These are phyloP conservation scores for Neosalanx taihuensis DNA, from an alignment of 2,797 vertebrate genomes.

Conservation along the genomic window DNA sequence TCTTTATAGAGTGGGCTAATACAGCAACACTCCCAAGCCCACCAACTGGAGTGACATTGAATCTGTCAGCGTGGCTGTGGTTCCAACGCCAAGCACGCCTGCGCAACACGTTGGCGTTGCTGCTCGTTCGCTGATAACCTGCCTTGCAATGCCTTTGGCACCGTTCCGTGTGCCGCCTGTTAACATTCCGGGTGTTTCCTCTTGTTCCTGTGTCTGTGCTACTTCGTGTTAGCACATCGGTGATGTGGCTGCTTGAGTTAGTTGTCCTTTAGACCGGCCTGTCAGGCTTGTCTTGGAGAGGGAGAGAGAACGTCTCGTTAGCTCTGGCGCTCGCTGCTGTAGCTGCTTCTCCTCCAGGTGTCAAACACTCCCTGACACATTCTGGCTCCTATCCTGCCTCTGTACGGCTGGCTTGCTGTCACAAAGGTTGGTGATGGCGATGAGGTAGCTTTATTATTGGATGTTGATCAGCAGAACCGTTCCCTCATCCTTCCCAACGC, in stretches of 20 bases:
- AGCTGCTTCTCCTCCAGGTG: conserved; percentile 45
- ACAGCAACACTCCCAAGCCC: conserved; percentile 35
- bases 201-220: conserved; percentile 29
- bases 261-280: conserved; percentile 41
- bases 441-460: background rate
- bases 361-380: conserved; percentile 14
- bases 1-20: conserved; percentile 54
- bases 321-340: conserved; percentile 41
- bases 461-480: background rate
- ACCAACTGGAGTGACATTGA: conserved; percentile 55
- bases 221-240: conserved; percentile 40
- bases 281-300: conserved; percentile 28
- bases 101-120: conserved; percentile 13
- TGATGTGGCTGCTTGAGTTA: conserved; percentile 45
- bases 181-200: conserved; percentile 41
- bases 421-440: background rate
- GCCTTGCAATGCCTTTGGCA: conserved; percentile 46
- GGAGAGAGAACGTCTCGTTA: conserved; percentile 52
- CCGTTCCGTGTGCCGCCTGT: conserved; percentile 39
- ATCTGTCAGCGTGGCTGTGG: conserved; percentile 41
- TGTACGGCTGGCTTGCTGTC: background rate
- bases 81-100: conserved; percentile 28
- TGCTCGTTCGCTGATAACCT: conserved; percentile 19
- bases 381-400: background rate
- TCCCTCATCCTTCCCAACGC: conserved; percentile 14